Percentiles rank a stretch among this genome's conserved stretches.
Evolutionary conservation across 2,888 invertebrate species (phyloP).

Genomic region (Pristionchus exspectatus): DNA sequence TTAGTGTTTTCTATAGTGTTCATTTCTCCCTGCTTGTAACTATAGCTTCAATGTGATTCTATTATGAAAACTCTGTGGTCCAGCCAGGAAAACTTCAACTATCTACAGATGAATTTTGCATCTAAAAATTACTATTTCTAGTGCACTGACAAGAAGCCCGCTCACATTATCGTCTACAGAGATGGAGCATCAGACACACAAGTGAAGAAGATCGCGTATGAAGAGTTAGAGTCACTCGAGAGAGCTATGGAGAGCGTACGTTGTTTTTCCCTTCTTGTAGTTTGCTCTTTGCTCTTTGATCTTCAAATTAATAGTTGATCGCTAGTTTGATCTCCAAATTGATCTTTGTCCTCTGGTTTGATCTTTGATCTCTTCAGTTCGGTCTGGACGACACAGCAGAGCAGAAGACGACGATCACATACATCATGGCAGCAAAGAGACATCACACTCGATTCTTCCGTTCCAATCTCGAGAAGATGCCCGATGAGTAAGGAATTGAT

Average conservation of each 20-base stretch:
- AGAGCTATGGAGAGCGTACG: slow-evolving; percentile 57
- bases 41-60: too few species aligned
- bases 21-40: too few species aligned
- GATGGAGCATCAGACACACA: slow-evolving; percentile 73
- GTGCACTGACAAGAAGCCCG: slow-evolving; percentile 58
- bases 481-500: neutral
- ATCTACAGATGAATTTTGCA: neutral
- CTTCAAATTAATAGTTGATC: too few species aligned
- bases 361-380: neutral
- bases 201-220: slow-evolving; percentile 62
- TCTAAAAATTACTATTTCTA: slow-evolving; percentile 10
- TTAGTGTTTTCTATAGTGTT: neutral
- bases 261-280: neutral
- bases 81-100: too few species aligned
- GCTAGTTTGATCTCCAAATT: neutral
- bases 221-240: slow-evolving; percentile 66
- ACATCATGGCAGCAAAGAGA: slow-evolving; percentile 73
- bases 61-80: too few species aligned
- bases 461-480: neutral
- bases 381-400: neutral
- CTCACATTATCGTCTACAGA: slow-evolving; percentile 70
- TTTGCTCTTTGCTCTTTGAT: neutral
- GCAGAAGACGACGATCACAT: slow-evolving; percentile 68
- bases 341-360: neutral
- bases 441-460: slow-evolving; percentile 71